phyloP scores from a whole-genome alignment of 2,888 invertebrate species.

The Osedax frankpressi region DNA sequence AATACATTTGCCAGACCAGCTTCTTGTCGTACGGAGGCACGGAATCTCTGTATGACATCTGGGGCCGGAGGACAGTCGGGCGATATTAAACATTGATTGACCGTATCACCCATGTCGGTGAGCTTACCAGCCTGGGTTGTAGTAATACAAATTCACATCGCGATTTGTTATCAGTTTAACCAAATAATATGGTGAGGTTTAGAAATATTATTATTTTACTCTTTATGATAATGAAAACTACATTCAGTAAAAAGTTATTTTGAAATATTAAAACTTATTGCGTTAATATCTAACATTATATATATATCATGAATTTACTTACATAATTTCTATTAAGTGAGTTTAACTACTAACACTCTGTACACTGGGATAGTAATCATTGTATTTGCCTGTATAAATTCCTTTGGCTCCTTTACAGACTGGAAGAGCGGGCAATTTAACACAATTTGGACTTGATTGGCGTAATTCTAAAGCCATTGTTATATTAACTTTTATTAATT shows the following conservation, averaged over 20 bases:
- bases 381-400: slow-evolving; percentile 5
- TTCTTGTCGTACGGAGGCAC: slow-evolving; percentile 38
- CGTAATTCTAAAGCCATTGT: too few relatives aligned
- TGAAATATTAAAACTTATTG: too few relatives aligned
- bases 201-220: too few relatives aligned
- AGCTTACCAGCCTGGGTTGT: slow-evolving; percentile 45
- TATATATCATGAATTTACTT: neutral
- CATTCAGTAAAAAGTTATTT: too few relatives aligned
- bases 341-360: neutral
- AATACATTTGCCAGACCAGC: slow-evolving; percentile 39
- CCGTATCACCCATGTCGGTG: slow-evolving; percentile 38
- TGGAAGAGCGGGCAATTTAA: neutral
- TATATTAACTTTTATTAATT: too few relatives aligned
- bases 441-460: too few relatives aligned
- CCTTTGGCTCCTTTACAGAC: neutral
- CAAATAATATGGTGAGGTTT: too few relatives aligned
- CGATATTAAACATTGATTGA: slow-evolving; percentile 35
- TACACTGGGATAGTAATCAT: slow-evolving; percentile 3
- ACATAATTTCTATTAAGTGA: neutral
- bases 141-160: too few relatives aligned
- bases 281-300: neutral
- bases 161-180: too few relatives aligned
- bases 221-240: too few relatives aligned
- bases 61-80: slow-evolving; percentile 31
- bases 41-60: slow-evolving; percentile 37